Base-by-base conservation (phyloP, 92 coral and sea anemone species). In the Porites evermanni region DNA sequence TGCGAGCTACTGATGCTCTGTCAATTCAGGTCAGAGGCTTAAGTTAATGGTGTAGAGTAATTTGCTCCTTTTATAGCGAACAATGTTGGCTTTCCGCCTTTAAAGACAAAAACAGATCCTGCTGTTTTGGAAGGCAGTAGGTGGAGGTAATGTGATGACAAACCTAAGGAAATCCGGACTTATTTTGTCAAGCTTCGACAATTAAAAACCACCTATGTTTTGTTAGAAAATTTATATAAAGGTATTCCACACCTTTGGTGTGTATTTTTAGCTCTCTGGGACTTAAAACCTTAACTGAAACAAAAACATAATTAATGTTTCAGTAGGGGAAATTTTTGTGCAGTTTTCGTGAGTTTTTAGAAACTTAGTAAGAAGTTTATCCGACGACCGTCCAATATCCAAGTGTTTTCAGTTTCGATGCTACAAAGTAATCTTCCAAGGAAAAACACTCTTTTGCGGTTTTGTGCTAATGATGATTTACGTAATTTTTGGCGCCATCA, bases 21-120 rank as follows among this genome's bases (percentile, higher is more conserved):
- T 19, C 71, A 21, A 12, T 9, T 14, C 10, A 65, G 60, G 70
- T 64, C 83, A 79, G 74, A 44, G 21, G 6, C 60, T 64, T 21
- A 13, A 51, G 64, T 68, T 44, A 70, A 24, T 56, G 77, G 51
- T 13, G n/a, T 9, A 12, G 69, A 60, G 50, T 83, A 21, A 50
- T 19, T 21, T 13, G 44, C 71, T 53, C 64, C 26, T 73, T 72
- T 83, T 83, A 83, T 23, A 72, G 29, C 13, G 18, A 58, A 83
- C 87, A 83, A 83, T 72, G 87, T 64, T 83, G 87, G 87, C 87
- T 70, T 63, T 64, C 72, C 79, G 79, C 87, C 87, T 75, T 74
- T 10, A 10, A 13, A 64, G 72, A 61, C 64, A 72, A 74, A 50
- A 59, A 72, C 16, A 82, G 12, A n/a, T 47, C 87, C 47, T n/a